These are phyloP conservation scores for Lissonota sp. DNA, from an alignment of 2,888 invertebrate genomes.

Conservation along the genomic window DNA sequence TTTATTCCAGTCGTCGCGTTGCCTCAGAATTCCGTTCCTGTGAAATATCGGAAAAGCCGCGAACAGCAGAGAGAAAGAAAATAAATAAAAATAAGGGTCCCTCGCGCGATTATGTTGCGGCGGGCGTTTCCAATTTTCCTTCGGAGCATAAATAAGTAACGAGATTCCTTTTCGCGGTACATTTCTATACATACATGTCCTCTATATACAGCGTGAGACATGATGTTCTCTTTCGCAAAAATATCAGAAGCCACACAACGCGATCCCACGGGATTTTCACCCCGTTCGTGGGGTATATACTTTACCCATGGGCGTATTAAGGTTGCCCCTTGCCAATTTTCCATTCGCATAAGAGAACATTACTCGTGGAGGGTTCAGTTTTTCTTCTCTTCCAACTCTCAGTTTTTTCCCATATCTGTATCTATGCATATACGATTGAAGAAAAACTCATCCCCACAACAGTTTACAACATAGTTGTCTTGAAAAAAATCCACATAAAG, in stretches of 20 bases:
- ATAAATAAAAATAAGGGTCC: slow-evolving; percentile 1
- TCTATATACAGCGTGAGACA: too few species aligned
- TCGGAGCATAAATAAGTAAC: slow-evolving; percentile 38
- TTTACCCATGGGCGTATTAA: slow-evolving; percentile 14
- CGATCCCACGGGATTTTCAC: not conserved
- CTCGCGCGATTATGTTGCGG: not conserved
- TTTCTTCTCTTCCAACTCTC: not conserved
- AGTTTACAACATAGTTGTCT: too few species aligned
- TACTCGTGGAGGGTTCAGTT: not conserved
- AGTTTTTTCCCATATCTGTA: not conserved
- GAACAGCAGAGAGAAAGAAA: not conserved
- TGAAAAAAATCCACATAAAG: too few species aligned
- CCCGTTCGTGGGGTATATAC: not conserved
- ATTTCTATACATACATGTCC: not conserved
- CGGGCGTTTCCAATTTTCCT: slow-evolving; percentile 47
- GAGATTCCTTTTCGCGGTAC: slow-evolving; percentile 14
- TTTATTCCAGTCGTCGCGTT: slow-evolving; percentile 1
- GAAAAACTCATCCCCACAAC: not conserved
- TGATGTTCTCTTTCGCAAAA: not conserved
- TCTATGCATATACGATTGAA: not conserved
- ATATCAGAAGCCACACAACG: not conserved
- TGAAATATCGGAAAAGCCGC: not conserved
- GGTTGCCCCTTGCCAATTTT: slow-evolving; percentile 7
- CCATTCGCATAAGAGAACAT: slow-evolving; percentile 8
- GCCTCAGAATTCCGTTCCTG: not conserved